phyloP scores from a whole-genome alignment of 2,888 invertebrate genomes.

The Campoplex nolae region DNA sequence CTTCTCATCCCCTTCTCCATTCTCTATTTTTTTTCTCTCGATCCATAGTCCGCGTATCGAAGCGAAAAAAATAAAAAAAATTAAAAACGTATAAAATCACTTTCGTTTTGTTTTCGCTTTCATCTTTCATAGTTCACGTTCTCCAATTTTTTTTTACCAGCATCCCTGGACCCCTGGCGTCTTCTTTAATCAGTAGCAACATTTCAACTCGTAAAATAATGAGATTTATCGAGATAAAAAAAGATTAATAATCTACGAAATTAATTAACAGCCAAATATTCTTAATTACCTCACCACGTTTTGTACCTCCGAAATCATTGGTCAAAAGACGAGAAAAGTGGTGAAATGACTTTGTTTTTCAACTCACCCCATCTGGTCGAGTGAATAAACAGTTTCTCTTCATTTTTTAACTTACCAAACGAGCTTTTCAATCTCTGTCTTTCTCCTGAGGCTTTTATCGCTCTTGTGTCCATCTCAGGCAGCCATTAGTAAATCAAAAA shows the following conservation, averaged over 20 bases:
- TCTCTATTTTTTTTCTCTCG: not conserved
- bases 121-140: not conserved
- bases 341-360: not conserved
- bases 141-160: not conserved
- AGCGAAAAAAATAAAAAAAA: not conserved
- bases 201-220: not conserved
- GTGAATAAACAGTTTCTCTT: slow-evolving; percentile 81
- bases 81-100: not conserved
- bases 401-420: slow-evolving; percentile 72
- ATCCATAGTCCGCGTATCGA: not conserved
- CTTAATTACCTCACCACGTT: not conserved
- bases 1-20: slow-evolving; percentile 1
- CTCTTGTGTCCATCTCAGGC: slow-evolving; percentile 22
- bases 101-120: not conserved
- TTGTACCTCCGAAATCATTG: not conserved
- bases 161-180: not conserved
- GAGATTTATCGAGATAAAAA: not conserved
- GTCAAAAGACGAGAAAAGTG: not conserved
- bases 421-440: slow-evolving; percentile 78
- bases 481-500: slow-evolving; percentile 44
- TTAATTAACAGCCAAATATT: not conserved
- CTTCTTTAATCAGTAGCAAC: not conserved
- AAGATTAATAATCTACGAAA: not conserved
- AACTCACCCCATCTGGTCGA: slow-evolving; percentile 61
- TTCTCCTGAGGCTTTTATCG: slow-evolving; percentile 63